phyloP scores from a whole-genome alignment of 2,113 vertebrate species.

The Gadus macrocephalus region DNA sequence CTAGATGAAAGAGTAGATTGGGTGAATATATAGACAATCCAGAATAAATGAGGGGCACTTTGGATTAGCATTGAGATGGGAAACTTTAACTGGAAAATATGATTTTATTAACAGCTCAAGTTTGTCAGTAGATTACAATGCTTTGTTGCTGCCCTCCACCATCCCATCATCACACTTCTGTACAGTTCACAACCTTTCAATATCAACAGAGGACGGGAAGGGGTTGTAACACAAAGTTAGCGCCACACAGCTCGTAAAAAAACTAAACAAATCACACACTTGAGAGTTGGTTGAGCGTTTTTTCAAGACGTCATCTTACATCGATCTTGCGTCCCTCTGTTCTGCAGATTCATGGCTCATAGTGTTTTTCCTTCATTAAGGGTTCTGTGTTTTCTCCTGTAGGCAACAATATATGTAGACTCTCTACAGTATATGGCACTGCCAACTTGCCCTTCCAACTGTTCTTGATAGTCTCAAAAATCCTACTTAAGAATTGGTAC shows the following conservation, averaged over 20 bases:
- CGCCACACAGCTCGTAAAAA: background rate
- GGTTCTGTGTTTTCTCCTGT: background rate
- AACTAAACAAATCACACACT: background rate
- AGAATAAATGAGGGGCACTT: conserved; percentile 5
- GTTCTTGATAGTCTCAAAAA: background rate
- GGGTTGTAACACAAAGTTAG: conserved; percentile 3
- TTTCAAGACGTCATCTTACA: background rate
- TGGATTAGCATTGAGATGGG: conserved; percentile 8
- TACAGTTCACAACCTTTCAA: background rate
- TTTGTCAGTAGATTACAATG: background rate
- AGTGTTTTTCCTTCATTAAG: background rate
- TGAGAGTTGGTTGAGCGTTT: background rate
- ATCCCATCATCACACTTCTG: background rate
- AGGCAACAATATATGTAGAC: background rate
- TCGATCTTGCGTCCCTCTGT: background rate
- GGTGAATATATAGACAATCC: background rate
- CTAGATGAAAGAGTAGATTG: background rate
- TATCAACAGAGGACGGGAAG: conserved; percentile 6
- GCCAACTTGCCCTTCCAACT: too few relatives aligned
- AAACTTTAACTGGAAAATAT: conserved; percentile 48
- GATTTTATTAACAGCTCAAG: conserved; percentile 9
- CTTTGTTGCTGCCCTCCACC: background rate
- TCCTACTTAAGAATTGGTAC: background rate
- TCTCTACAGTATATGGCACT: background rate
- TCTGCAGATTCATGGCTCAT: conserved; percentile 8